These are phyloP conservation scores for Ctenomys sociabilis DNA, from an alignment of 2,113 vertebrate species.

Conservation along the genomic window DNA sequence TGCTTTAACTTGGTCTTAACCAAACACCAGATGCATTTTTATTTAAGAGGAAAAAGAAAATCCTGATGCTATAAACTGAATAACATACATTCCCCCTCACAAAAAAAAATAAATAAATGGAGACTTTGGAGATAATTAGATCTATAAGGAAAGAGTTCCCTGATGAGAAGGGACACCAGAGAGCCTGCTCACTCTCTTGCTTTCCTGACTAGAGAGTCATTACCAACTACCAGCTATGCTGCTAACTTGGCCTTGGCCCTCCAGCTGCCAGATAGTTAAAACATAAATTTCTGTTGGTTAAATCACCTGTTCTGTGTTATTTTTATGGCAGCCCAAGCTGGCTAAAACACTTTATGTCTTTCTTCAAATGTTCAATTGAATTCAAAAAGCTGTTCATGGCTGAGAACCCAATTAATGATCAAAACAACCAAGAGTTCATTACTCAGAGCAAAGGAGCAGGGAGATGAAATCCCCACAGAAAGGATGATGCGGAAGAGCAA, in stretches of 20 bases:
- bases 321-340: background rate
- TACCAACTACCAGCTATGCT: background rate
- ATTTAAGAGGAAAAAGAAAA: background rate
- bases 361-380: background rate
- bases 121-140: background rate
- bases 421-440: conserved; percentile 34
- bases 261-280: background rate
- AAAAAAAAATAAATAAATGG: background rate
- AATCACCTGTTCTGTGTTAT: background rate
- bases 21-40: background rate
- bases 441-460: background rate
- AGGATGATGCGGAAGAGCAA: background rate
- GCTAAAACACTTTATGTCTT: background rate
- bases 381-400: background rate
- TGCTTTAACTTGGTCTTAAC: too few relatives aligned
- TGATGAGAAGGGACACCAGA: background rate
- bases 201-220: background rate
- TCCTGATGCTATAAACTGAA: background rate
- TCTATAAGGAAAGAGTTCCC: background rate
- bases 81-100: background rate
- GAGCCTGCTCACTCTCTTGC: background rate
- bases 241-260: background rate
- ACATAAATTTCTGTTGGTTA: background rate
- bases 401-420: conserved; percentile 12
- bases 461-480: background rate